A percentile compares a stretch with the other conserved stretches of the same genome.
These are phyloP conservation scores for Eutolmus rufibarbis DNA, from an alignment of 2,888 invertebrate genomes.

Conservation along the genomic window DNA sequence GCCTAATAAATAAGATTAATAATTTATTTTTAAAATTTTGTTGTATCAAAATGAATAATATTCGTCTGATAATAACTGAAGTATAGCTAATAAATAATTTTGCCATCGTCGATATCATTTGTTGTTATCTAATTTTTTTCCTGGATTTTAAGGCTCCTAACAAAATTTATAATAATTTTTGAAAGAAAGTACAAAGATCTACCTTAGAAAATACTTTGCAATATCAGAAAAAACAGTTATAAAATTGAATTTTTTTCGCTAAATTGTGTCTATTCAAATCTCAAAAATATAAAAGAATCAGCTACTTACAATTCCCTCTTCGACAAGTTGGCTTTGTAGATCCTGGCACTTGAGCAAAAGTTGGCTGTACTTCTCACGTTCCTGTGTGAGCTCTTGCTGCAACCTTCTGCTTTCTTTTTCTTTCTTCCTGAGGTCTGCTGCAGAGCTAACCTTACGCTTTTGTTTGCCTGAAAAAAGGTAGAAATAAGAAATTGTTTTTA, in stretches of 20 bases:
- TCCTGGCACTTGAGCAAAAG: constrained; percentile 87
- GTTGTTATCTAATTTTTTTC: no score
- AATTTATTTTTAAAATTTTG: neutral
- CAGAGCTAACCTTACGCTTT: constrained; percentile 80
- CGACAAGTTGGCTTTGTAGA: constrained; percentile 80
- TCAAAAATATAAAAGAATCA: no score
- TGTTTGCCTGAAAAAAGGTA: constrained; percentile 68
- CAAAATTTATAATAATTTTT: no score
- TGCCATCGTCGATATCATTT: no score
- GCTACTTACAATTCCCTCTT: constrained; percentile 73
- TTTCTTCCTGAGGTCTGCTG: constrained; percentile 82
- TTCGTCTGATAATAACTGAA: neutral
- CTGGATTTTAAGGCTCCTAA: no score
- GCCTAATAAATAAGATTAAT: constrained; percentile 50
- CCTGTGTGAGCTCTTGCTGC: constrained; percentile 92
- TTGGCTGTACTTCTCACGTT: constrained; percentile 93
- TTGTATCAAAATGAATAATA: neutral
- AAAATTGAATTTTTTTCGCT: no score
- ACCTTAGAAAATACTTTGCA: no score
- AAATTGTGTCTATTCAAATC: no score
- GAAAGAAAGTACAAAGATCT: no score
- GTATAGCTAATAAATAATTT: neutral
- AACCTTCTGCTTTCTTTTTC: constrained; percentile 94
- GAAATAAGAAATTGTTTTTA: neutral
- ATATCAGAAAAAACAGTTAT: no score